phyloP scores from a whole-genome alignment of 2,888 invertebrate species.

The Apomyelois bistriatella region DNA sequence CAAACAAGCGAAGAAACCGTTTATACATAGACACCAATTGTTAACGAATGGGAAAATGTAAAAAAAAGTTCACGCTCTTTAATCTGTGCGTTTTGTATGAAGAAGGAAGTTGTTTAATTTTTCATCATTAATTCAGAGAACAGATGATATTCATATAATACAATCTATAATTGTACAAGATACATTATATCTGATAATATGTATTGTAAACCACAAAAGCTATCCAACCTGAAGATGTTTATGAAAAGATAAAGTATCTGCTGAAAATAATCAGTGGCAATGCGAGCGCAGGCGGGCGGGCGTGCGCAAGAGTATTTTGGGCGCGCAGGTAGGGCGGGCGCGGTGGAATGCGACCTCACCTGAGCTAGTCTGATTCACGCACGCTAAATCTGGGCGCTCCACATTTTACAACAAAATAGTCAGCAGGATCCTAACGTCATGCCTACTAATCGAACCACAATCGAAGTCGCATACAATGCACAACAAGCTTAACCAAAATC shows the following conservation, averaged over 20 bases:
- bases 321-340: conserved; percentile 72
- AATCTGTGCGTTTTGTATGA: no score
- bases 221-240: conserved; percentile 40
- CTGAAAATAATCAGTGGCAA: conserved; percentile 51
- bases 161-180: no score
- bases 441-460: neutral
- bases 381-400: conserved; percentile 69
- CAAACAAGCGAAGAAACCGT: conserved; percentile 71
- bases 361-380: conserved; percentile 72
- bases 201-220: conserved; percentile 29
- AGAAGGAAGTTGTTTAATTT: no score
- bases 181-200: no score
- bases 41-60: no score
- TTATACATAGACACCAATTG: conserved; percentile 61
- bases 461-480: neutral
- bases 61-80: no score
- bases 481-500: neutral
- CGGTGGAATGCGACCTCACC: conserved; percentile 77
- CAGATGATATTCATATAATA: no score
- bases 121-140: no score
- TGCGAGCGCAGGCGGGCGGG: conserved; percentile 44
- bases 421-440: conserved; percentile 39
- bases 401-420: conserved; percentile 52
- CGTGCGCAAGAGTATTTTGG: conserved; percentile 68
- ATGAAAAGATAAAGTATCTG: conserved; percentile 36